Conservation (phyloP, 2,113 vertebrate genomes). For the Alethe castanea region DNA sequence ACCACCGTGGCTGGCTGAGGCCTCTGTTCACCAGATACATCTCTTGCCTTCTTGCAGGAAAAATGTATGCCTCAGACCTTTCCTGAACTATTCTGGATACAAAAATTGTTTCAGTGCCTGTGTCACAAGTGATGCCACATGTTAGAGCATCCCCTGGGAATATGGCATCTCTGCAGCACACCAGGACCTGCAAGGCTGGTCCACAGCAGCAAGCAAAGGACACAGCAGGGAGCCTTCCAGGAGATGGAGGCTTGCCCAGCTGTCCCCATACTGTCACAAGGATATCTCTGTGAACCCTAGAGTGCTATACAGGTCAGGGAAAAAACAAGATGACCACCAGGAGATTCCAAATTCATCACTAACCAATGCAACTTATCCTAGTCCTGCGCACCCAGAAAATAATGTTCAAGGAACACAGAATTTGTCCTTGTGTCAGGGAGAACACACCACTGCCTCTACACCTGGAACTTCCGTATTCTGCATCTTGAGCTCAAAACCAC, state of each 20-base stretch:
- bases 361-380: neutral
- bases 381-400: neutral
- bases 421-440: neutral
- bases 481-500: neutral
- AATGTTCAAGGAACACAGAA: neutral
- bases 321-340: neutral
- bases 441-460: neutral
- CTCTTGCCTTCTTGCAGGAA: neutral
- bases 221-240: neutral
- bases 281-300: neutral
- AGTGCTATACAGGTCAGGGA: neutral
- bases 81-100: neutral
- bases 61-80: neutral
- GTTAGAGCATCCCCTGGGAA: neutral
- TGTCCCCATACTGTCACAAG: neutral
- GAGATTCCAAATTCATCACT: neutral
- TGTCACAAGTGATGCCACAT: neutral
- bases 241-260: neutral
- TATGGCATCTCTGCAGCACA: neutral
- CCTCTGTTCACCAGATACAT: neutral
- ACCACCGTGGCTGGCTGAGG: neutral
- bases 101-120: neutral
- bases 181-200: neutral
- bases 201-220: neutral
- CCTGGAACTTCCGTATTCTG: neutral